Conservation (phyloP, 2,113 vertebrate genomes). For the Oncorhynchus mykiss region DNA sequence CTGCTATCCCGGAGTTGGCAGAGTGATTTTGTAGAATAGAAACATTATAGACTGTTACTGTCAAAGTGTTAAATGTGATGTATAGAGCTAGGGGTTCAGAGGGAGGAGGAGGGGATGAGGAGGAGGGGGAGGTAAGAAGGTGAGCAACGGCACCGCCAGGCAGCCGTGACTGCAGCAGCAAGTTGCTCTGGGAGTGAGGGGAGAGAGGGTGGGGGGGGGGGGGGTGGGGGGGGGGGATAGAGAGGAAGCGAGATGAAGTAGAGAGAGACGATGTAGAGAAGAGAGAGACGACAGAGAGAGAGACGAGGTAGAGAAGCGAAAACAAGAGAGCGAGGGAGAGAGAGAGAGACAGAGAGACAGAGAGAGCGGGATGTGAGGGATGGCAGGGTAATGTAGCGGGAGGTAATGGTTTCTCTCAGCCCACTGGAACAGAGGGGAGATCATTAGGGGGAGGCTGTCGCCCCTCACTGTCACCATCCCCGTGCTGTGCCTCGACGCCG, state of each 20-base stretch:
- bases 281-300: neutral
- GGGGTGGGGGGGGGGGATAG: neutral
- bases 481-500: slow-evolving; percentile 47
- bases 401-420: slow-evolving; percentile 94
- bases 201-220: neutral
- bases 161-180: slow-evolving; percentile 86
- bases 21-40: slow-evolving; percentile 99
- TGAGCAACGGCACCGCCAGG: slow-evolving; percentile 83
- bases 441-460: slow-evolving; percentile 58
- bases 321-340: neutral
- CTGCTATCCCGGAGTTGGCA: slow-evolving; percentile 95
- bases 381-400: slow-evolving; percentile 92
- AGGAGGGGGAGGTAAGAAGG: slow-evolving; percentile 60
- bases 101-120: slow-evolving; percentile 49
- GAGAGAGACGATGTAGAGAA: neutral
- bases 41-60: slow-evolving; percentile 99
- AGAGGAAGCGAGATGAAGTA: neutral
- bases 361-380: slow-evolving; percentile 78
- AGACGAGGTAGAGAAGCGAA: neutral
- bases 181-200: slow-evolving; percentile 90
- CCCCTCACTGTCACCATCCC: slow-evolving; percentile 64
- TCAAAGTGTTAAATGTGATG: slow-evolving; percentile 99
- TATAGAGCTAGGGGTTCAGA: slow-evolving; percentile 91
- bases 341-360: slow-evolving; percentile 1
- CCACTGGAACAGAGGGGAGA: slow-evolving; percentile 80